Percentiles rank a stretch among this genome's conserved stretches.
These are phyloP conservation scores for Dicycla oo DNA, from an alignment of 2,888 invertebrate genomes.

Conservation along the genomic window DNA sequence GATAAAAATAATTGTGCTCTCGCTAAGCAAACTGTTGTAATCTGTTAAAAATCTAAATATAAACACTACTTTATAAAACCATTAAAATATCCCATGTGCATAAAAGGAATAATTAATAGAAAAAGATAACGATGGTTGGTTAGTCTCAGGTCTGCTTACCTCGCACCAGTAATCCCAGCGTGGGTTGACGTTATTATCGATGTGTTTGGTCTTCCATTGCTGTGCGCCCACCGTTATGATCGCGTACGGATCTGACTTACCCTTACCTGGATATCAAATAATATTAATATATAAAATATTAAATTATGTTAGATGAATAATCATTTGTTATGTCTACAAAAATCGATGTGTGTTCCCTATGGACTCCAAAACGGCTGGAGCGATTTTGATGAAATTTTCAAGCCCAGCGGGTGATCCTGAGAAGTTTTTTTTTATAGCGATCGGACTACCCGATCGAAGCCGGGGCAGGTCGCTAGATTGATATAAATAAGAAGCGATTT, in stretches of 20 bases:
- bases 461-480: no score
- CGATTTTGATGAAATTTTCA: no score
- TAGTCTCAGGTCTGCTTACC: constrained; percentile 89
- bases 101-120: constrained; percentile 34
- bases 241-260: constrained; percentile 99
- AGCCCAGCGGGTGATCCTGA: no score
- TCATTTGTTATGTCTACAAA: no score
- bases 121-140: constrained; percentile 1
- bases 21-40: constrained; percentile 60
- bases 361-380: no score
- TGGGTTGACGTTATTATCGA: constrained; percentile 98
- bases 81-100: constrained; percentile 58
- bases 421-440: no score
- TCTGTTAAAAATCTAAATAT: constrained; percentile 52
- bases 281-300: background rate
- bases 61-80: constrained; percentile 42
- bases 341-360: no score
- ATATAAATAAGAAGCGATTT: no score
- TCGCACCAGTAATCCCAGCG: constrained; percentile 99
- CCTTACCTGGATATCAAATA: constrained; percentile 92
- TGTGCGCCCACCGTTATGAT: constrained; percentile 97
- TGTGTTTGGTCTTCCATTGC: constrained; percentile 97
- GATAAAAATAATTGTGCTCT: constrained; percentile 57
- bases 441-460: no score
- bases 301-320: background rate